Evolutionary conservation across 2,888 invertebrate genomes (phyloP), one percentile per base, ranked within the genome.

Genomic region (Oligia strigilis): DNA sequence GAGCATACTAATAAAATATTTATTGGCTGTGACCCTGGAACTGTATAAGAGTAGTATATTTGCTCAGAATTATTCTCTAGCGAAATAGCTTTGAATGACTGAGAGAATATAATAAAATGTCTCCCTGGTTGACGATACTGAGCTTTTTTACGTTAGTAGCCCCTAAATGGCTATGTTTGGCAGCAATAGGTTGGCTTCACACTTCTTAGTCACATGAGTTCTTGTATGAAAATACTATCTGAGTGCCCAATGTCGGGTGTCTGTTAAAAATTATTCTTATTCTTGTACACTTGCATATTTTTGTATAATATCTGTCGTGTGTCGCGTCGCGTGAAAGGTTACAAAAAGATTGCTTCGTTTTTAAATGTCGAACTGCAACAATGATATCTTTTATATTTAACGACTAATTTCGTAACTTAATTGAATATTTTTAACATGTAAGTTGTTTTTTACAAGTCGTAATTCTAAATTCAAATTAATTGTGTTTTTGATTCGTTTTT

Each of bases 281-380:
- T 81, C 83, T 80, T 88, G 82, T 79, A 88, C 78, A 86, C 85
- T 77, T 81, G 62, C 83, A 81, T 84, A 80, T 87, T 86, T 88
- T 87, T 88, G 83, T 87, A 88, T 82, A 64, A 55, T 78, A 79
- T 78, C 80, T 80, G 81, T 88, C 49, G 71, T 86, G 74, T 67
- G 79, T 76, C 60, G 79, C 70, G 66, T 77, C 76, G 82, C 73
- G 84, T 83, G 79, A 81, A 80, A 72, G 84, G 46, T 75, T 69
- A 81, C 78, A 87, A 77, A 85, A 83, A 77, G 74, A 81, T 71
- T 62, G 72, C 75, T 82, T 77, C 17, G 64, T 80, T 84, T 78
- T 79, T 86, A 78, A 84, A 84, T 89, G 89, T 87, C 87, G 76
- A 83, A 88, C 81, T 86, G 77, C 80, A 72, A 69, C 49, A 46